Base-by-base conservation (phyloP, 2,888 invertebrate genomes). In the Boloria euphrosyne region DNA sequence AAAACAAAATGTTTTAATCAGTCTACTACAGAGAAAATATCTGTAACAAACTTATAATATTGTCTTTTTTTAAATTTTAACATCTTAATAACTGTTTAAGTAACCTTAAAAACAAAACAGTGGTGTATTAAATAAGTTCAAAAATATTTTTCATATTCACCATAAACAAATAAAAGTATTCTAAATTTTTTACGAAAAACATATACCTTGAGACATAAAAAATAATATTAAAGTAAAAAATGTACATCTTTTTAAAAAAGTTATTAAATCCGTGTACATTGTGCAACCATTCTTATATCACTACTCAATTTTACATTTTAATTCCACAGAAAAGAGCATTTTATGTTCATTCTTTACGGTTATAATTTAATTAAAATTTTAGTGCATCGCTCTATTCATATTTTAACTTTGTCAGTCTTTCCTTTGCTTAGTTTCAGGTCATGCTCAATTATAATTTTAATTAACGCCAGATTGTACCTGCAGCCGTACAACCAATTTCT, bases 231-330 rank as follows among this genome's bases (percentile, higher is more conserved):
- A 31, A 50, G 43, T 47, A 46, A 51, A 63, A 65, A 46, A 68
- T 16, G 31, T 46, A 46, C 66, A 67, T 66, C 66, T 54, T 61
- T 52, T 50, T 58, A 66, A 46, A 59, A 27, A 54, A 18, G 62
- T 69, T 65, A 73, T 73, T 70, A 68, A 67, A 68, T 71, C 62
- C 57, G 67, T 53, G 55, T 46, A 59, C 67, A 68, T 73, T 67
- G 70, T 70, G 68, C 71, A 70, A 70, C 54, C 66, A 68, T 68
- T 66, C 69, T 67, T 67, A 63, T 61, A 57, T 57, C 50, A 63
- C 47, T 64, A 31, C 46, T 47, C 58, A 49, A 4, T 49, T 49
- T 59, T 58, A 60, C 43, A 50, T 49, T 61, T 57, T 47, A 63
- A 50, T 60, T 54, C 59, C 38, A 22, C 22, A 63, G 57, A 55